These are phyloP conservation scores for Mohoua ochrocephala DNA, from an alignment of 2,113 vertebrate genomes.

Conservation along the genomic window DNA sequence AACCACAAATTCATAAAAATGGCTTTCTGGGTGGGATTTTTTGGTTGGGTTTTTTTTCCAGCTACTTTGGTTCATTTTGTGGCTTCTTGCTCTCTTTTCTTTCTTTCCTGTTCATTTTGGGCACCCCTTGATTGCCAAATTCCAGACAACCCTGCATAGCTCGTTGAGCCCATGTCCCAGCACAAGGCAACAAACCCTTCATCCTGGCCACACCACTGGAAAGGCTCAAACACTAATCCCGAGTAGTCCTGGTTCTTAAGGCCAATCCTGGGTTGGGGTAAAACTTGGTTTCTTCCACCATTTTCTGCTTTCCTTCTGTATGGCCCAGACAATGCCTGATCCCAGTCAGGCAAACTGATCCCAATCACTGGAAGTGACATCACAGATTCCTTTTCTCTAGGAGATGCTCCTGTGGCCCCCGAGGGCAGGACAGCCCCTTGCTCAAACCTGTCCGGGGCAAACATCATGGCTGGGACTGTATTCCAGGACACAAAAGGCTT, in stretches of 20 bases:
- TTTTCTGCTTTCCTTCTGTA: not conserved
- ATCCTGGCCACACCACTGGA: not conserved
- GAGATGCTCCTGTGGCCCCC: not conserved
- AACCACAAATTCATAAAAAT: not conserved
- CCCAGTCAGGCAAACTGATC: not conserved
- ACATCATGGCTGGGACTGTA: too few species aligned
- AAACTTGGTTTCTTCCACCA: not conserved
- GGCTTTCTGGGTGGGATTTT: not conserved
- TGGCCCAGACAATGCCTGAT: not conserved
- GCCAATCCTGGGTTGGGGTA: not conserved
- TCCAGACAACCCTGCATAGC: not conserved
- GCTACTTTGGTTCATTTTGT: not conserved
- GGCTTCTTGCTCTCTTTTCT: not conserved
- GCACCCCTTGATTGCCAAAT: not conserved
- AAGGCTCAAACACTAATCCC: not conserved
- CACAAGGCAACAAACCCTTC: not conserved
- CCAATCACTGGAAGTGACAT: not conserved
- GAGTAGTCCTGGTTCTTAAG: not conserved
- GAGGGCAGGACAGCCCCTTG: not conserved
- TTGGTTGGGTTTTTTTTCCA: not conserved
- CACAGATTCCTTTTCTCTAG: not conserved
- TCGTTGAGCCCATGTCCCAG: fast-evolving
- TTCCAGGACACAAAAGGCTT: not conserved
- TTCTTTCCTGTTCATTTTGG: not conserved
- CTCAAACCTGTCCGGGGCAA: not conserved